These are phyloP conservation scores for Plagiodera versicolora DNA, from an alignment of 2,888 invertebrate genomes.

Conservation along the genomic window DNA sequence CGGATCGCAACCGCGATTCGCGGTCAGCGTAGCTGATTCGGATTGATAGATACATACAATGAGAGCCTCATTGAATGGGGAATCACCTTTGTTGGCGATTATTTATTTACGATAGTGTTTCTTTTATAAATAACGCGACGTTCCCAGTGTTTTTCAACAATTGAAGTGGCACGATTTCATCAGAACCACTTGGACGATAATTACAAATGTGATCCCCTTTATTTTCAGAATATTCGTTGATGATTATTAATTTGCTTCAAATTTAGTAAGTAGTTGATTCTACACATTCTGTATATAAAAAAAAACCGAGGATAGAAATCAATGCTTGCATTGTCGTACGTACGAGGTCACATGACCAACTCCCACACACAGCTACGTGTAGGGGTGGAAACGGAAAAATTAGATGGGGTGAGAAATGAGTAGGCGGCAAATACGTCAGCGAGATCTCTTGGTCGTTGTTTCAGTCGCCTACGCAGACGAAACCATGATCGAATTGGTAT, in stretches of 20 bases:
- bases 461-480: neutral
- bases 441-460: neutral
- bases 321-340: no score
- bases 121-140: neutral
- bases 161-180: neutral
- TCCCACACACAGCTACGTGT: neutral
- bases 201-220: no score
- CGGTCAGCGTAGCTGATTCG: neutral
- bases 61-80: neutral
- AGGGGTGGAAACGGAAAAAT: neutral
- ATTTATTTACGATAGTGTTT: neutral
- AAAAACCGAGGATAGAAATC: no score
- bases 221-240: no score
- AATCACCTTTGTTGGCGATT: neutral
- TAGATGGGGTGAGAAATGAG: neutral
- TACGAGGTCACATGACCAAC: neutral
- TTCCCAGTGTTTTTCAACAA: neutral
- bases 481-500: neutral
- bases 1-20: neutral
- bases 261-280: no score
- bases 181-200: no score
- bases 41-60: neutral
- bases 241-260: no score
- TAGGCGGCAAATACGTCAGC: neutral
- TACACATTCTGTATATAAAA: no score